Percentiles rank a stretch among this genome's conserved stretches.
phyloP scores from a whole-genome alignment of 2,888 invertebrate species.

The Lithophane leautieri region DNA sequence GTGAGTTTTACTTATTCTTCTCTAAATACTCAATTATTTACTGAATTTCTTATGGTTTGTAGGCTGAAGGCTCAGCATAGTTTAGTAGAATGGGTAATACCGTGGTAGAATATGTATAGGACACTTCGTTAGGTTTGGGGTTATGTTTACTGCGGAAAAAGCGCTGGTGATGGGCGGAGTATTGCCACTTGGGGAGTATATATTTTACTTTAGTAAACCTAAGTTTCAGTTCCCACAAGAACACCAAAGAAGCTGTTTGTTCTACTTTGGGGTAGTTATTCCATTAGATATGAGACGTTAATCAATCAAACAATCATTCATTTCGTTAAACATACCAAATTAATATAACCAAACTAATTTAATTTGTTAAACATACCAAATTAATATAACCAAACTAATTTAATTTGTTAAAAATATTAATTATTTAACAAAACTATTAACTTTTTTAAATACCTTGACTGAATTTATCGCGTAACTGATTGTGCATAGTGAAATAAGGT shows the following conservation, averaged over 20 bases:
- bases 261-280: too few relatives aligned
- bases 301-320: too few relatives aligned
- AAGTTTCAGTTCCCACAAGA: too few relatives aligned
- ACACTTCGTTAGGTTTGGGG: not conserved
- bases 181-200: not conserved
- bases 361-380: too few relatives aligned
- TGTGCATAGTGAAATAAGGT: not conserved
- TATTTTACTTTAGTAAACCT: not conserved
- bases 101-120: too few relatives aligned
- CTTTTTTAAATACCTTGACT: not conserved
- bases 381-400: too few relatives aligned
- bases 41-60: not conserved
- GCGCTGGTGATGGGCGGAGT: not conserved
- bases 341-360: too few relatives aligned
- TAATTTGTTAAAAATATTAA: too few relatives aligned
- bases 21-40: not conserved
- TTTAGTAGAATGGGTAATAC: not conserved
- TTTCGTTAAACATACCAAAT: too few relatives aligned
- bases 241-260: too few relatives aligned
- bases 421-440: too few relatives aligned
- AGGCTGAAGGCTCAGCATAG: not conserved
- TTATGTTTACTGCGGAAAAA: not conserved
- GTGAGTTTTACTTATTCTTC: slow-evolving; percentile 88
- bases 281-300: too few relatives aligned
- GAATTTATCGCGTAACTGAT: slow-evolving; percentile 9